A percentile compares a stretch with the other conserved stretches of the same genome.
These are phyloP conservation scores for Cherax quadricarinatus DNA, from an alignment of 1,140 invertebrate genomes.

Conservation along the genomic window DNA sequence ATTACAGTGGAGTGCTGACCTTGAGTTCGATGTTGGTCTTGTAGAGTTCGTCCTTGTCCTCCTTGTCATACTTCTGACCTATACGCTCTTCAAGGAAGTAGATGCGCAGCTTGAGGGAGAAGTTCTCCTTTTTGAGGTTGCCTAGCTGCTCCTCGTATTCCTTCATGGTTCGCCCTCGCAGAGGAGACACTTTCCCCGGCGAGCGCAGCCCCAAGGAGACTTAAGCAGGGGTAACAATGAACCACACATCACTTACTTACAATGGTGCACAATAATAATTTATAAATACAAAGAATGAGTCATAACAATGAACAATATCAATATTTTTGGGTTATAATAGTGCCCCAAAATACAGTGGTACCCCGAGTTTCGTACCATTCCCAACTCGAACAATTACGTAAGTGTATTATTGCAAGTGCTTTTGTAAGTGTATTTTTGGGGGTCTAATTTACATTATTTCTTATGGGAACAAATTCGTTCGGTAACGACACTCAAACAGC, in stretches of 20 bases:
- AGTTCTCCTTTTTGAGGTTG: slow-evolving; percentile 91
- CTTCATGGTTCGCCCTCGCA: slow-evolving; percentile 86
- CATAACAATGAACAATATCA: background rate
- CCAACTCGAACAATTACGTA: too few species aligned
- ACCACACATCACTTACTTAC: background rate
- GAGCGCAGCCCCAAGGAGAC: slow-evolving; percentile 59
- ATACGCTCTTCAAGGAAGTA: slow-evolving; percentile 93
- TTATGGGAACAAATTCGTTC: too few species aligned
- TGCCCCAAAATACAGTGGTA: too few species aligned
- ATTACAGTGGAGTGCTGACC: slow-evolving; percentile 77
- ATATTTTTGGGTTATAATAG: too few species aligned
- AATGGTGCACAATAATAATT: background rate
- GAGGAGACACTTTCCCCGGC: slow-evolving; percentile 77
- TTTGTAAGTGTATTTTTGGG: too few species aligned
- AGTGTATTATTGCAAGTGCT: too few species aligned
- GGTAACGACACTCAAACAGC: too few species aligned
- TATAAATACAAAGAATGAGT: background rate
- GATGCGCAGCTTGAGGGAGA: slow-evolving; percentile 91
- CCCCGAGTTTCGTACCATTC: too few species aligned
- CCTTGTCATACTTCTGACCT: slow-evolving; percentile 80
- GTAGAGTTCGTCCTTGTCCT: slow-evolving; percentile 79
- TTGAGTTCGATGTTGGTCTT: slow-evolving; percentile 88
- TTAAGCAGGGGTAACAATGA: background rate
- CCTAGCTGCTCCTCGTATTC: slow-evolving; percentile 93
- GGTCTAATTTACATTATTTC: too few species aligned